Percentiles rank a stretch among this genome's conserved stretches.
Evolutionary conservation across 2,797 vertebrate species (phyloP).

Genomic region (Macropodus opercularis): DNA sequence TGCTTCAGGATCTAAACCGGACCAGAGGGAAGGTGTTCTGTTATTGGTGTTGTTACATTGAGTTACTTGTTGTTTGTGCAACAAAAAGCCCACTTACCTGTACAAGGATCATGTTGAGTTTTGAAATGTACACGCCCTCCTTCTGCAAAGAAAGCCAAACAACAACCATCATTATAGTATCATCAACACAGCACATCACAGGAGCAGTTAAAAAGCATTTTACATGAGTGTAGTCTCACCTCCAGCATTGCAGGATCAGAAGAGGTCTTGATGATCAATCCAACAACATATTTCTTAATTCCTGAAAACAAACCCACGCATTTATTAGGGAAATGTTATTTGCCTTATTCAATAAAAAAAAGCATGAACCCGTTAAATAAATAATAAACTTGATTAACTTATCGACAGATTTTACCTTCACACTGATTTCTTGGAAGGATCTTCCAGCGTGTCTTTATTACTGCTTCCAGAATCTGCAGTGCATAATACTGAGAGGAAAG

Average conservation of each 20-base stretch:
- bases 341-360: too few species aligned
- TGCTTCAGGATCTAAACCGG: conserved; percentile 91
- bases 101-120: conserved; percentile 99
- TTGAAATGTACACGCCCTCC: conserved; percentile 97
- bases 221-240: conserved; percentile 68
- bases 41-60: not conserved
- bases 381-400: accelerated
- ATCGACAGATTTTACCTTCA: conserved; percentile 84
- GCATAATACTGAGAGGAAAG: conserved; percentile 90
- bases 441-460: conserved; percentile 99
- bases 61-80: not conserved
- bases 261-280: conserved; percentile 97
- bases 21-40: not conserved
- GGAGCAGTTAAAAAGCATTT: not conserved
- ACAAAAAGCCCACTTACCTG: conserved; percentile 81
- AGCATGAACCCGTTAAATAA: too few species aligned
- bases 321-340: too few species aligned
- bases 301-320: conserved; percentile 73
- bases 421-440: conserved; percentile 97
- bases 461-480: conserved; percentile 97
- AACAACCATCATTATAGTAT: not conserved
- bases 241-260: conserved; percentile 93
- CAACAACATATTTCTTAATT: conserved; percentile 98
- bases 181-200: not conserved
- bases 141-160: conserved; percentile 81